phyloP scores from a whole-genome alignment of 2,797 vertebrate genomes.

The Microctenopoma steveboyesi region DNA sequence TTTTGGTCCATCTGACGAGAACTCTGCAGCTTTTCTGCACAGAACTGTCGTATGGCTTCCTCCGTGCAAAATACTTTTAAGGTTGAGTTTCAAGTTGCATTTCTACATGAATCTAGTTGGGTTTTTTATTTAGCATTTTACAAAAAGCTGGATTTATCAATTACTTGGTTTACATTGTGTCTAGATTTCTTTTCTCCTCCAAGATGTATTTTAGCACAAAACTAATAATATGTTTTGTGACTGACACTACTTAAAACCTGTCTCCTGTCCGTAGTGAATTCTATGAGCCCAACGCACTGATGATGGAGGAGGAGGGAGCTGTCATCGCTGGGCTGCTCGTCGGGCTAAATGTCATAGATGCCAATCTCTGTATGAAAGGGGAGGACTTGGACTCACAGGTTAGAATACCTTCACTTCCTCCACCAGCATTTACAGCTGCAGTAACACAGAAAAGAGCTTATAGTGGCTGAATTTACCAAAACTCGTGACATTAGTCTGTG shows the following conservation, averaged over 20 bases:
- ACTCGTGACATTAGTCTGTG: no score
- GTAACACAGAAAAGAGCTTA: neutral
- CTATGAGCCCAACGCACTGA: slow-evolving; percentile 95
- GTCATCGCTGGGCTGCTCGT: slow-evolving; percentile 97
- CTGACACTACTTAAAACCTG: neutral
- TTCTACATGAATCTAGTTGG: no score
- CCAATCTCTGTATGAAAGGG: slow-evolving; percentile 99
- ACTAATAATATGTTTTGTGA: no score
- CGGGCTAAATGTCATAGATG: slow-evolving; percentile 97
- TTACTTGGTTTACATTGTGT: no score
- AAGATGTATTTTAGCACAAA: neutral
- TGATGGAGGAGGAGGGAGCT: slow-evolving; percentile 99
- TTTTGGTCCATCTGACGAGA: no score
- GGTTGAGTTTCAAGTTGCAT: no score
- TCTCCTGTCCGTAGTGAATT: slow-evolving; percentile 86
- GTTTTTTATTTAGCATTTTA: no score
- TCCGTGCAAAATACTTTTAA: no score
- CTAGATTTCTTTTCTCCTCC: neutral
- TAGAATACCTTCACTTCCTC: slow-evolving; percentile 11
- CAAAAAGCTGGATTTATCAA: no score
- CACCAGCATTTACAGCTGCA: rapidly evolving
- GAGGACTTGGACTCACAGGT: slow-evolving; percentile 99
- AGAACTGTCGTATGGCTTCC: no score
- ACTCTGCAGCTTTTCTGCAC: no score
- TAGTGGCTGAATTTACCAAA: neutral